Base-by-base conservation (phyloP, 2,888 invertebrate species). In the Drosophila acutilabella region DNA sequence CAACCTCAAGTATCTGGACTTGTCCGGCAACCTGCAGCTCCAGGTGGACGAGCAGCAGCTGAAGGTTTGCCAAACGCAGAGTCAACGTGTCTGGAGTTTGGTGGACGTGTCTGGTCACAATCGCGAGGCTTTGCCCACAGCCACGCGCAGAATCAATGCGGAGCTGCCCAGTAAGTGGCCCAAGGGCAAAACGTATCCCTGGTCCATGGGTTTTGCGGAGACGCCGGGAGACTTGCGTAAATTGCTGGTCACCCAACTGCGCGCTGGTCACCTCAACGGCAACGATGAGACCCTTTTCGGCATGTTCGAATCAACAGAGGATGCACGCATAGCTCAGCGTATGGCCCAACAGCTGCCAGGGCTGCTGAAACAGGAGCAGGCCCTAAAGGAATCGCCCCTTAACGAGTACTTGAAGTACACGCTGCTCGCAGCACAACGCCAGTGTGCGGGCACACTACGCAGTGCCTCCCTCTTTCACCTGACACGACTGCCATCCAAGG, bases 71-170 rank as follows among this genome's bases (percentile, higher is more conserved):
- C 94, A 96, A 92, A 95, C 96, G 18, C 96, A 96, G 90, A 95
- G 96, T 41, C 96, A 96, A 90, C 93, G 97, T 45, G 96, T 96
- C 4, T 94, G 97, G 92, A 97, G 96, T 86, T 93, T 97, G 26
- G 96, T 97, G 0, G 97, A 97, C 90, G 97, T 97, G 0, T 96
- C 96, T 0, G 97, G 97, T 8, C 95, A 96, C 85, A 96, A 96
- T 91, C 92, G 95, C 16, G 94, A 94, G 0, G 94, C 95, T 65
- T 89, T 96, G 59, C 96, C 96, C 1, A 94, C 94, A 38, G 90
- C 92, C 57, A 48, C 67, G 0, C 45, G 65, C 0, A 59, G 69
- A 4, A 44, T 61, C 45, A 14, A 64, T 0, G 6, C 23, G n/a
- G 52, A 64, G 2, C 92, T 93, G 0, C 23, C 11, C 7, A 74